Conservation (phyloP, 2,797 vertebrate species). For the Spondyliosoma cantharus region DNA sequence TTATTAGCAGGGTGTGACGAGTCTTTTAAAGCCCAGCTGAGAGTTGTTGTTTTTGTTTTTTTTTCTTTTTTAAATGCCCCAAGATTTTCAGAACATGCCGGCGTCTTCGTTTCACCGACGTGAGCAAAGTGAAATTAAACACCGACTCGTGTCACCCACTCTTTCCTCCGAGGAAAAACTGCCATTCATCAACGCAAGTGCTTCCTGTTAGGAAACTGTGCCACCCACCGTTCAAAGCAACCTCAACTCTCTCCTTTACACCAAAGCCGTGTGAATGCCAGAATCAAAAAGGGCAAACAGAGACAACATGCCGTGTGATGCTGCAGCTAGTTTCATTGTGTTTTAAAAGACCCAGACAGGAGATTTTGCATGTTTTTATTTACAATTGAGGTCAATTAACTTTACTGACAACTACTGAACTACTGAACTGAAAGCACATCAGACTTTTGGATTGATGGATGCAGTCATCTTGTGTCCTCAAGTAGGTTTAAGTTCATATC, state of each 20-base stretch:
- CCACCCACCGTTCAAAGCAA: slow-evolving; percentile 71
- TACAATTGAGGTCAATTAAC: not conserved
- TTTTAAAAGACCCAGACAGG: slow-evolving; percentile 3
- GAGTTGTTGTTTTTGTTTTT: not conserved
- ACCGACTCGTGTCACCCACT: slow-evolving; percentile 70
- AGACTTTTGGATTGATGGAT: not conserved
- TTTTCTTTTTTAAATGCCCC: not conserved
- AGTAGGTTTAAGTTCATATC: not conserved
- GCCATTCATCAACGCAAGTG: slow-evolving; percentile 66
- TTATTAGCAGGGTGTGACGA: not conserved
- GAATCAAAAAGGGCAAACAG: slow-evolving; percentile 28
- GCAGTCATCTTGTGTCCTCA: not conserved
- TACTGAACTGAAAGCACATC: not conserved
- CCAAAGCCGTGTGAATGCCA: slow-evolving; percentile 21
- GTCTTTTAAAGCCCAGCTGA: slow-evolving; percentile 41
- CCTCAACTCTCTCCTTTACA: slow-evolving; percentile 25
- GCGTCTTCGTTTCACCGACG: slow-evolving; percentile 9
- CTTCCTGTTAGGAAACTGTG: slow-evolving; percentile 78
- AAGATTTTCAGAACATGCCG: not conserved
- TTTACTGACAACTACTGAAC: not conserved
- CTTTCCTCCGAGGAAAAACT: slow-evolving; percentile 77
- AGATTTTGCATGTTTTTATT: not conserved
- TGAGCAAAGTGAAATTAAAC: slow-evolving; percentile 28
- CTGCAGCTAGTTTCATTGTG: slow-evolving; percentile 1
- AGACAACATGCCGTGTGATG: slow-evolving; percentile 1